Percentiles rank a stretch among this genome's conserved stretches.
Evolutionary conservation across 2,113 vertebrate genomes (phyloP).

Genomic region (Thymallus thymallus): DNA sequence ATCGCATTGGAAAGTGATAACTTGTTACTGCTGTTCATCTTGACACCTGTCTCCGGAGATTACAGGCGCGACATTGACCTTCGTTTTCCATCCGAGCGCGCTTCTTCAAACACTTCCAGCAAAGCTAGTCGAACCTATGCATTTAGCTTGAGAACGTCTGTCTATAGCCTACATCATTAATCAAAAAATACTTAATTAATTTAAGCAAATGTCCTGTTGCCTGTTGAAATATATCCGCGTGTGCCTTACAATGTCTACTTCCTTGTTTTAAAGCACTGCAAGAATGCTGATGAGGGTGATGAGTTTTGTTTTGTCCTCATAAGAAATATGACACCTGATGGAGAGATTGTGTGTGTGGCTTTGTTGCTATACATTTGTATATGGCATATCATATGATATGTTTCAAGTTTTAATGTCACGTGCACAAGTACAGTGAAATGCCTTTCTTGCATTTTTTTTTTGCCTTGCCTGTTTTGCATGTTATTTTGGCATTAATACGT

Average conservation of each 20-base stretch:
- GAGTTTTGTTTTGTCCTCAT: background rate
- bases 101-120: background rate
- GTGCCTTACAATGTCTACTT: background rate
- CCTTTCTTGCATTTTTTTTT: too few species aligned
- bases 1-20: slow-evolving; percentile 62
- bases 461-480: too few species aligned
- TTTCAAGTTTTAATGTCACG: too few species aligned
- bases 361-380: too few species aligned
- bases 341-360: background rate
- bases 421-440: too few species aligned
- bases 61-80: slow-evolving; percentile 1
- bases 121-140: too few species aligned
- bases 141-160: too few species aligned
- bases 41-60: slow-evolving; percentile 21
- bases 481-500: too few species aligned
- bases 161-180: background rate
- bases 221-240: background rate
- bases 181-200: too few species aligned
- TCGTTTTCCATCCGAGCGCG: slow-evolving; percentile 22
- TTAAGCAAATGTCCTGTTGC: background rate
- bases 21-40: slow-evolving; percentile 57
- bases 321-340: background rate
- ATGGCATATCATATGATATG: too few species aligned
- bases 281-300: background rate
- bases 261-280: background rate